Evolutionary conservation across 2,113 vertebrate genomes (phyloP).

Genomic region (Petaurus breviceps): DNA sequence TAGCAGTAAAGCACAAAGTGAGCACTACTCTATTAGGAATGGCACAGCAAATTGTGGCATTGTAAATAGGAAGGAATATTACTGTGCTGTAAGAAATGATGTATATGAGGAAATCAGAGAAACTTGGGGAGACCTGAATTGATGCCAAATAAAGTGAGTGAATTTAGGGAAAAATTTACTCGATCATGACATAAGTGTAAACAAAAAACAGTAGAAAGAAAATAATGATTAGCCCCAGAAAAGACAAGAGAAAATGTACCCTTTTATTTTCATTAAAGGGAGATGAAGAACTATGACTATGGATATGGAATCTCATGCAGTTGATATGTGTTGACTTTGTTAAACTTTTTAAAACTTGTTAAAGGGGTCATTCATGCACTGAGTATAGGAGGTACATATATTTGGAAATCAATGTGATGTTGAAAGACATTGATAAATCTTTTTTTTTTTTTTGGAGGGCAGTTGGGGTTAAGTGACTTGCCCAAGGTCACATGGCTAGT

Average conservation of each 20-base stretch:
- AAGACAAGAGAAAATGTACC: neutral
- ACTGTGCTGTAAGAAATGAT: neutral
- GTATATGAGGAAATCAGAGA: neutral
- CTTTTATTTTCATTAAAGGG: neutral
- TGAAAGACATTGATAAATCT: no score
- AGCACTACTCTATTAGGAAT: no score
- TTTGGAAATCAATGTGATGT: neutral
- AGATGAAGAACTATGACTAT: neutral
- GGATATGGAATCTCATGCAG: neutral
- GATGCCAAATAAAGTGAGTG: neutral
- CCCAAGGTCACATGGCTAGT: no score
- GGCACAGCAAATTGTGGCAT: no score
- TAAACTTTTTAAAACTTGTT: neutral
- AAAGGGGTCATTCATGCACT: no score
- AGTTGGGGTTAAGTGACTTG: no score
- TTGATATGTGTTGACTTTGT: neutral
- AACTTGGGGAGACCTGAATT: neutral
- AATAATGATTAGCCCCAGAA: neutral
- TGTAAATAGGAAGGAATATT: no score
- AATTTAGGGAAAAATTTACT: neutral
- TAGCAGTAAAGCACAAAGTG: no score
- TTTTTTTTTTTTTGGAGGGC: no score
- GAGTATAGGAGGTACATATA: neutral
- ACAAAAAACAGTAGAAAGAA: no score
- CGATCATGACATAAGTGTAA: neutral